phyloP scores from a whole-genome alignment of 1,140 invertebrate genomes.

The Gyrodactylus salaris region DNA sequence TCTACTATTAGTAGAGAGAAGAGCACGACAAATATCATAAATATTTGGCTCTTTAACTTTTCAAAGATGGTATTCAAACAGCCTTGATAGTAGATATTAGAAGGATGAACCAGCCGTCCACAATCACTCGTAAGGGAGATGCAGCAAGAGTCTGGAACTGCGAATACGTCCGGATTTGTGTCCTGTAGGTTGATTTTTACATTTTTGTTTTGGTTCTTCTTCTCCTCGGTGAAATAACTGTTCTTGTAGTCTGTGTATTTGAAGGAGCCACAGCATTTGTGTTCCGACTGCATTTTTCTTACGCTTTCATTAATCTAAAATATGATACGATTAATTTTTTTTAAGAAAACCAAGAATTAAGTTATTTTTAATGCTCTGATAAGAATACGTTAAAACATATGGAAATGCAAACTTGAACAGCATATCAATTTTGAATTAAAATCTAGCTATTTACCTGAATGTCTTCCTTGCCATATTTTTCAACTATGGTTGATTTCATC shows the following conservation, averaged over 20 bases:
- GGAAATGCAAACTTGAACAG: neutral
- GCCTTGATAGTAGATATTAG: neutral
- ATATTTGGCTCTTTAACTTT: neutral
- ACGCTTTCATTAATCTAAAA: neutral
- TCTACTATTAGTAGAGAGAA: neutral
- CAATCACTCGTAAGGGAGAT: neutral
- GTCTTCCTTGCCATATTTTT: neutral
- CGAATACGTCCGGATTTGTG: neutral
- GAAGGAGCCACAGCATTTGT: neutral
- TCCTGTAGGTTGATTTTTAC: neutral
- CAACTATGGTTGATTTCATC: neutral
- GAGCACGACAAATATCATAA: neutral
- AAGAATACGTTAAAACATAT: neutral
- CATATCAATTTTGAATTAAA: too few species aligned
- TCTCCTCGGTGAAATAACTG: neutral
- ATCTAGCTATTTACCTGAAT: neutral
- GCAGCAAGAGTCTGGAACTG: neutral
- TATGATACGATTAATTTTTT: neutral
- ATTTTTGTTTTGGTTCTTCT: neutral
- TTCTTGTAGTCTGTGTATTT: neutral
- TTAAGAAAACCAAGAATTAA: neutral
- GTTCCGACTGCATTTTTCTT: neutral
- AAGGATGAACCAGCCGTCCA: neutral
- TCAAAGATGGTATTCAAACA: neutral
- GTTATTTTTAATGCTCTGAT: too few species aligned